Evolutionary conservation across 2,888 invertebrate genomes (phyloP).

Genomic region (Panopea generosa): DNA sequence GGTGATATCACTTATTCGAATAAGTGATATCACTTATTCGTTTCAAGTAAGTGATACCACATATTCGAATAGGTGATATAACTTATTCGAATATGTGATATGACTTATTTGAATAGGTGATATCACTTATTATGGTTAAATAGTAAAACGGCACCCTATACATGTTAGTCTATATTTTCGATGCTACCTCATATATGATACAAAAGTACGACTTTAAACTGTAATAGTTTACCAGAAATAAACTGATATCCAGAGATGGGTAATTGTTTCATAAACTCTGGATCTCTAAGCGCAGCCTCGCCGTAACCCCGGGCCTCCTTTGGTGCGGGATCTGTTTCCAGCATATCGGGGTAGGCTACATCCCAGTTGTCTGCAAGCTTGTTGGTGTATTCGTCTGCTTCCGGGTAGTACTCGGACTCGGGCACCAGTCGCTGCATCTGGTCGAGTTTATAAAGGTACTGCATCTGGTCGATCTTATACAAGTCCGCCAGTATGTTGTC

Average conservation of each 20-base stretch:
- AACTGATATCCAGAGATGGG: constrained; percentile 78
- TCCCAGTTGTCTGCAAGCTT: constrained; percentile 49
- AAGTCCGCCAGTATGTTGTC: constrained; percentile 38
- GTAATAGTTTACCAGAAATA: too few species aligned
- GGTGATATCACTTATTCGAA: too few species aligned
- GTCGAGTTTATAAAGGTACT: constrained; percentile 63
- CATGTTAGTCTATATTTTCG: too few species aligned
- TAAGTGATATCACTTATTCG: too few species aligned
- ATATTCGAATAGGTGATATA: too few species aligned
- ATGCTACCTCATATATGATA: too few species aligned
- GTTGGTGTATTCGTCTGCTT: constrained; percentile 55
- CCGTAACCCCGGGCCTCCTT: constrained; percentile 63
- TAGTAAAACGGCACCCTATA: too few species aligned
- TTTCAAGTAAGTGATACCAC: too few species aligned
- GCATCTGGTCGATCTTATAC: constrained; percentile 8
- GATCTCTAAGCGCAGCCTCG: constrained; percentile 75
- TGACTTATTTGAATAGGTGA: too few species aligned
- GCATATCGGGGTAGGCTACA: constrained; percentile 50
- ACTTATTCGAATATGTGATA: too few species aligned
- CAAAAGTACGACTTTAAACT: too few species aligned
- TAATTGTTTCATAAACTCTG: constrained; percentile 76
- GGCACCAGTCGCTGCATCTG: constrained; percentile 56
- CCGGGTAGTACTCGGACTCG: constrained; percentile 54
- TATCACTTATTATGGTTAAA: too few species aligned
- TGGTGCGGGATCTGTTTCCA: constrained; percentile 45